A percentile compares a stretch with the other conserved stretches of the same genome.
These are phyloP conservation scores for Rhodeus uyekii DNA, from an alignment of 2,797 vertebrate species.

Conservation along the genomic window DNA sequence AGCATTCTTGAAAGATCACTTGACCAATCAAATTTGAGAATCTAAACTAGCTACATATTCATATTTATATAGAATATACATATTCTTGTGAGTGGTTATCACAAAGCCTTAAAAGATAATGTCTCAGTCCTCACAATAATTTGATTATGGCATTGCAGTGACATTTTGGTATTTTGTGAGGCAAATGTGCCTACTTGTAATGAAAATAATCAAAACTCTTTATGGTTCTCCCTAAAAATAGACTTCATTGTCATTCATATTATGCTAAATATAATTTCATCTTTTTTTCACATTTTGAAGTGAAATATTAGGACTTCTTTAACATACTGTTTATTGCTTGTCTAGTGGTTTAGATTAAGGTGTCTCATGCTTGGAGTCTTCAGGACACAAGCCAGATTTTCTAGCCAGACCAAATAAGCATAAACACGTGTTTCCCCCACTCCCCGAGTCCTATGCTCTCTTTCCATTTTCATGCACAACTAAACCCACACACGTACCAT, in stretches of 20 bases:
- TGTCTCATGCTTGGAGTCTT: not conserved
- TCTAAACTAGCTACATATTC: not conserved
- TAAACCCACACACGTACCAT: constrained; percentile 19
- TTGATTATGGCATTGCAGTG: not conserved
- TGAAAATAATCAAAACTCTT: not conserved
- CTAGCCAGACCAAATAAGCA: constrained; percentile 12
- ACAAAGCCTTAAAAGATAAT: not conserved
- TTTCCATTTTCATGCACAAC: constrained; percentile 1
- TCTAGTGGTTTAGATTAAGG: constrained; percentile 14
- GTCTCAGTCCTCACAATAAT: not conserved
- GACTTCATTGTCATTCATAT: not conserved
- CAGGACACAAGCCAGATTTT: constrained; percentile 1
- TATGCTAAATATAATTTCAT: not conserved
- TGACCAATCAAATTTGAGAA: not conserved
- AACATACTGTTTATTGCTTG: not conserved
- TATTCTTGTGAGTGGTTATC: not conserved
- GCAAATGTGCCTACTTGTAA: not conserved
- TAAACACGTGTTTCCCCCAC: not conserved
- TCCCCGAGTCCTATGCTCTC: not conserved
- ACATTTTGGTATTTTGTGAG: too few species aligned
- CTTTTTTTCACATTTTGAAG: not conserved
- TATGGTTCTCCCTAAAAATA: not conserved
- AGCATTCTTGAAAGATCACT: not conserved
- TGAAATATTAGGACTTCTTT: not conserved
- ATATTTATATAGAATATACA: too few species aligned